Percentiles rank a stretch among this genome's conserved stretches.
These are phyloP conservation scores for Phenganax stokvisi DNA, from an alignment of 92 coral and sea anemone species.

Conservation along the genomic window DNA sequence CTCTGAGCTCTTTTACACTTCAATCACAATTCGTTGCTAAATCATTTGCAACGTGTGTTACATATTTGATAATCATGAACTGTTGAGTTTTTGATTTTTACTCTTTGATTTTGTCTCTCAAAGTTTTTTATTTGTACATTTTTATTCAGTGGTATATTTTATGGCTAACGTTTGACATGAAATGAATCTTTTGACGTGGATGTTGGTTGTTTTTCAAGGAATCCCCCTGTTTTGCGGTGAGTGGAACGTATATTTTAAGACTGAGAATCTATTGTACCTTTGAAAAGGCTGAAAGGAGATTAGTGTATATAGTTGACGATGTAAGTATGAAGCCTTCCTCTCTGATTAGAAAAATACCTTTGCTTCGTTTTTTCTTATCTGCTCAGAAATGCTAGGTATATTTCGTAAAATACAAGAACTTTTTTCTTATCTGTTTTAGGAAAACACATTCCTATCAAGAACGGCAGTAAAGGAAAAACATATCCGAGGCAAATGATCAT, in stretches of 20 bases:
- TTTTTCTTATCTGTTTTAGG: not conserved
- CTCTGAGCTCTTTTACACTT: no score
- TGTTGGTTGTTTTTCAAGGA: not conserved
- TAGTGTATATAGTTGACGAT: no score
- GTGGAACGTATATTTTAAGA: not conserved
- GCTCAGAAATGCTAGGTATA: not conserved
- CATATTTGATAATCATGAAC: no score
- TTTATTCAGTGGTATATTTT: not conserved
- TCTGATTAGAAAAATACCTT: no score
- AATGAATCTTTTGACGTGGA: not conserved
- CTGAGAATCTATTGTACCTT: no score
- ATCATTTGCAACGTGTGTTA: no score
- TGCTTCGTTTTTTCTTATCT: not conserved
- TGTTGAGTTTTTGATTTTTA: no score
- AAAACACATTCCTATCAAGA: not conserved
- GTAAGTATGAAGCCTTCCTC: no score
- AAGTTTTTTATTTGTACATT: not conserved
- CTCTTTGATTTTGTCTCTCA: not conserved
- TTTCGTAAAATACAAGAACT: not conserved
- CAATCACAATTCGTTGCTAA: no score
- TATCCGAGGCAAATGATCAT: constrained; percentile 37
- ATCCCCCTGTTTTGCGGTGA: not conserved
- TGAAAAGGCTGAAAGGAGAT: no score
- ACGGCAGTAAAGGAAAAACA: constrained; percentile 2
- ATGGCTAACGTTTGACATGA: not conserved